A percentile compares a stretch with the other conserved stretches of the same genome.
These are phyloP conservation scores for Eulemur rubriventer DNA, from an alignment of 2,797 vertebrate genomes.

Conservation along the genomic window DNA sequence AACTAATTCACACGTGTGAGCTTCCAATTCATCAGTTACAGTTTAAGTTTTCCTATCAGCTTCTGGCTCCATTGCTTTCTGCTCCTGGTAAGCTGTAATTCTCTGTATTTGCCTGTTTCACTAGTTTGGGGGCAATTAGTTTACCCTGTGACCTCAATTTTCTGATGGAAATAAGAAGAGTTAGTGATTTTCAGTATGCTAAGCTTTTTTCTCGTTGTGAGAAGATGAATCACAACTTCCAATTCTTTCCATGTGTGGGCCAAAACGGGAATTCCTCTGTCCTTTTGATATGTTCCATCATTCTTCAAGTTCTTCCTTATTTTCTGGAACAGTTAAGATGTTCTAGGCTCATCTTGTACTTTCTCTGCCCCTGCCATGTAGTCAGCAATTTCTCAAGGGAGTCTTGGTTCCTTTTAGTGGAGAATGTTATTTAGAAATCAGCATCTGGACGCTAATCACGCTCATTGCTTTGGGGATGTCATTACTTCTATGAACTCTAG, in stretches of 20 bases:
- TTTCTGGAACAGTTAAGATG: constrained; percentile 28
- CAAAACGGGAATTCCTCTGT: constrained; percentile 3
- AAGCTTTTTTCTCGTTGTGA: background rate
- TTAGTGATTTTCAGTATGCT: background rate
- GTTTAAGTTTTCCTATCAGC: constrained; percentile 8
- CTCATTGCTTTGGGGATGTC: background rate
- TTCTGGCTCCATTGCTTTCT: background rate
- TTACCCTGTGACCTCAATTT: background rate
- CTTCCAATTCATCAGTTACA: background rate
- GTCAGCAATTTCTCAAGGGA: background rate
- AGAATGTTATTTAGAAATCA: constrained; percentile 33
- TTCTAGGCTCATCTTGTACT: background rate
- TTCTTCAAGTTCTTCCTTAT: background rate
- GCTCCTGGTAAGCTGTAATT: background rate
- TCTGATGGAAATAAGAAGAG: background rate
- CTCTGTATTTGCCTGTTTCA: background rate
- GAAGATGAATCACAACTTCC: background rate
- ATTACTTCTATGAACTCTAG: background rate
- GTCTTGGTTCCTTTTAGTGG: background rate
- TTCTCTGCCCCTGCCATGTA: background rate
- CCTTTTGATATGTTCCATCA: background rate
- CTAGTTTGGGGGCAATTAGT: background rate
- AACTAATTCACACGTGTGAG: background rate
- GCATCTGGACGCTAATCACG: background rate
- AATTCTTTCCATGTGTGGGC: constrained; percentile 30